Evolutionary conservation across 92 coral and sea anemone species (phyloP).

Genomic region (Blastomussa wellsi): DNA sequence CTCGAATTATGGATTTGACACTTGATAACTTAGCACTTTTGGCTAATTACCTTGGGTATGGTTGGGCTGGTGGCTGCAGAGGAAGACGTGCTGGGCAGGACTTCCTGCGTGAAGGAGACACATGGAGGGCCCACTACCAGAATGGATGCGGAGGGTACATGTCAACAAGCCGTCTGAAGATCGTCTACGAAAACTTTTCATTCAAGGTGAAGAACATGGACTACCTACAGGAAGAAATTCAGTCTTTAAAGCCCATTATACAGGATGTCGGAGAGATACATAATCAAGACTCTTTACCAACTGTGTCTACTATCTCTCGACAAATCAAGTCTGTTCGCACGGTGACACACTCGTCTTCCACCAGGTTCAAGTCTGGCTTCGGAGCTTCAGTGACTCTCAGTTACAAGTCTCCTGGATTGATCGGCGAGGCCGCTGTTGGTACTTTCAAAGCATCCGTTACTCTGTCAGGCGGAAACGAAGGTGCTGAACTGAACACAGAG

Average conservation of each 20-base stretch:
- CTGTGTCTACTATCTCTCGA: not conserved
- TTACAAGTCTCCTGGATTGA: constrained; percentile 35
- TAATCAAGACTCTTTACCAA: constrained; percentile 18
- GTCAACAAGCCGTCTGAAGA: constrained; percentile 58
- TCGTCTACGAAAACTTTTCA: constrained; percentile 61
- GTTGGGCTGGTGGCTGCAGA: constrained; percentile 78
- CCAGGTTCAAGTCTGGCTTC: constrained; percentile 18
- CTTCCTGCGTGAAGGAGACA: constrained; percentile 72
- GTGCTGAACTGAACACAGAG: constrained; percentile 15
- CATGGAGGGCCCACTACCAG: constrained; percentile 66
- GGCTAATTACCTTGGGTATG: constrained; percentile 72
- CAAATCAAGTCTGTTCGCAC: constrained; percentile 40
- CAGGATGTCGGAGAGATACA: constrained; percentile 38
- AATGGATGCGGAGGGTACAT: constrained; percentile 69
- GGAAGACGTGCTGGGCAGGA: constrained; percentile 64
- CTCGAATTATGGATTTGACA: constrained; percentile 72
- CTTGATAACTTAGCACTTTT: constrained; percentile 43
- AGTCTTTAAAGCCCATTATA: constrained; percentile 45
- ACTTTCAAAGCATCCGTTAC: constrained; percentile 39
- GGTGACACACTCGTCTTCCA: constrained; percentile 32
- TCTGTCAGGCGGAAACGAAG: constrained; percentile 33
- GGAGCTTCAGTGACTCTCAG: constrained; percentile 29
- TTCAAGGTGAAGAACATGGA: constrained; percentile 64
- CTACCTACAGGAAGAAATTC: constrained; percentile 51
- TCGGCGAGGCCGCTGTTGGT: constrained; percentile 13